A percentile compares a stretch with the other conserved stretches of the same genome.
Evolutionary conservation across 2,888 invertebrate genomes (phyloP).

Genomic region (Anthrax anthrax): DNA sequence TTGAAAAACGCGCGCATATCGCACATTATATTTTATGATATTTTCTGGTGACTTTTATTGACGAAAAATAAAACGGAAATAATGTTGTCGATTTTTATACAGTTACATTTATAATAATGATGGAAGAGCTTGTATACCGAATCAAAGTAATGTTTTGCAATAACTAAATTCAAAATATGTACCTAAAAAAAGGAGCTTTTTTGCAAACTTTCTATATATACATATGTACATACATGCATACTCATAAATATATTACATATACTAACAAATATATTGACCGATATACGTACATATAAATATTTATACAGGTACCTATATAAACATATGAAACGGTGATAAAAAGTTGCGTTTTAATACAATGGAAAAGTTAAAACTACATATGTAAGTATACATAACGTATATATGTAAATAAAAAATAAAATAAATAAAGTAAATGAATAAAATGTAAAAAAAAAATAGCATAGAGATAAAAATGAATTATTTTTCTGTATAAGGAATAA

Average conservation of each 20-base stretch:
- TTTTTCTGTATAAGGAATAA: neutral
- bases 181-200: neutral
- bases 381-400: too few species aligned
- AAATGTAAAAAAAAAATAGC: too few species aligned
- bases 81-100: neutral
- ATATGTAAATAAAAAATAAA: too few species aligned
- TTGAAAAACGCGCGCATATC: slow-evolving; percentile 6
- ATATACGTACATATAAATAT: too few species aligned
- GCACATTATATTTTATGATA: neutral
- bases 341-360: too few species aligned
- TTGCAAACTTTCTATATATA: slow-evolving; percentile 3
- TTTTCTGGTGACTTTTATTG: neutral
- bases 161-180: slow-evolving; percentile 1
- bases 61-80: slow-evolving; percentile 4
- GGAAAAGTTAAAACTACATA: too few species aligned
- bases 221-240: neutral
- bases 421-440: too few species aligned
- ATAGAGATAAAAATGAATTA: too few species aligned
- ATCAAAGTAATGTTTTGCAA: slow-evolving; percentile 5
- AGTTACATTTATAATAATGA: neutral
- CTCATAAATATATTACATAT: too few species aligned
- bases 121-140: slow-evolving; percentile 2
- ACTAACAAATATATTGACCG: too few species aligned
- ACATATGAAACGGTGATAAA: too few species aligned
- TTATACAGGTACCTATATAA: too few species aligned